Evolutionary conservation across 2,797 vertebrate species (phyloP).

Genomic region (Cottoperca gobio): DNA sequence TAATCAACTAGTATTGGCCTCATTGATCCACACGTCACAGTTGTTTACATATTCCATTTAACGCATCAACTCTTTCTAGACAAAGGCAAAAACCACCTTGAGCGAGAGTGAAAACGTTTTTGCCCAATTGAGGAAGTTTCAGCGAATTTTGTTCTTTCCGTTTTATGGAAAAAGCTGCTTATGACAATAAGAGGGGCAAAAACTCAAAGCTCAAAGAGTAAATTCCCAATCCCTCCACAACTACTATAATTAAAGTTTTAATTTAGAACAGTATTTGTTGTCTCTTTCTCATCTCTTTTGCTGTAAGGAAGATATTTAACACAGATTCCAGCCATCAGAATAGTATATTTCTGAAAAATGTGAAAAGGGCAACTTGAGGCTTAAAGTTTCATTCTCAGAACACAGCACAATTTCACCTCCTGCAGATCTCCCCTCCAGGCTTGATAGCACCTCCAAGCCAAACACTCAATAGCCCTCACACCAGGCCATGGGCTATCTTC

Average conservation of each 20-base stretch:
- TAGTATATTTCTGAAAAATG: conserved; percentile 1
- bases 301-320: conserved; percentile 7
- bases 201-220: background rate
- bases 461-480: conserved; percentile 11
- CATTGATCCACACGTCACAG: too few species aligned
- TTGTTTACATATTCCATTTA: too few species aligned
- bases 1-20: too few species aligned
- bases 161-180: too few species aligned
- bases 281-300: background rate
- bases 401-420: conserved; percentile 29
- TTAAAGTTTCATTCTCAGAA: conserved; percentile 16
- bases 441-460: conserved; percentile 25
- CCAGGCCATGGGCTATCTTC: conserved; percentile 31
- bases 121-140: too few species aligned
- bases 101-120: too few species aligned
- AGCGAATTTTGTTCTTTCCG: too few species aligned
- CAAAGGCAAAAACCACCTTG: too few species aligned
- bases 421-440: conserved; percentile 22
- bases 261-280: background rate
- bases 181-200: too few species aligned
- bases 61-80: too few species aligned
- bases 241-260: background rate
- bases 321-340: background rate
- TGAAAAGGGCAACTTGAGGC: conserved; percentile 23
- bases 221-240: background rate